Evolutionary conservation across 2,797 vertebrate genomes (phyloP), one percentile per base, ranked within the genome.

Genomic region (Danio tinwini): DNA sequence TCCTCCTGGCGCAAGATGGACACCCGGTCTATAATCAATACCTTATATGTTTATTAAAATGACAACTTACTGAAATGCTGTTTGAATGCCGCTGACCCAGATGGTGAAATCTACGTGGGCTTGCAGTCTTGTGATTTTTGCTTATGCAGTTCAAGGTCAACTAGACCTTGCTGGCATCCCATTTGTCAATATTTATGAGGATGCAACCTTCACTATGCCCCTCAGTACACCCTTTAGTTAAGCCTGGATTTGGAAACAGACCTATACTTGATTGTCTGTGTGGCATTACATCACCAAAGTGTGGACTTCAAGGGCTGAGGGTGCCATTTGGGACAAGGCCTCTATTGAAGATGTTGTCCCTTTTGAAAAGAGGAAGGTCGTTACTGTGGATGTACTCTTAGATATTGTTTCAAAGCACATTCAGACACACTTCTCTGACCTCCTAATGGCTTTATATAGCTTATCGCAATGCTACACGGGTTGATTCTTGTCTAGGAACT

Each of bases 401-500:
- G 55, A 56, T 47, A 58, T n/a, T 21, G 37, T 68, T 67, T 65
- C 6, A 5, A 63, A 67, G 52, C 76, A 71, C 72, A 74, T 72
- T 81, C 65, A 19, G 14, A 44, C 62, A 59, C 78, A 63, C 68
- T 45, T 67, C 52, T 78, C 63, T 73, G 72, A 73, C 64, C 65
- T 78, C 64, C 50, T n/a, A n/a, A 75, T 71, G 72, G 62, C 81
- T 76, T 82, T 45, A 29, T 29, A 13, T 59, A 78, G 70, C 73
- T 64, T 59, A 64, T 81, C 61, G 49, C 42, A 16, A 39, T 19
- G 39, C 63, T 47, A 65, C 80, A 77, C 81, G 61, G 83, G 82
- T 83, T 76, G 53, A 65, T 56, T 47, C 29, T 68, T 21, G 44
- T 73, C 71, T 59, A 72, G 75, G 76, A 69, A 67, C 80, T 86